Evolutionary conservation across 2,888 invertebrate genomes (phyloP).

Genomic region (Drosophila trichaetosa): DNA sequence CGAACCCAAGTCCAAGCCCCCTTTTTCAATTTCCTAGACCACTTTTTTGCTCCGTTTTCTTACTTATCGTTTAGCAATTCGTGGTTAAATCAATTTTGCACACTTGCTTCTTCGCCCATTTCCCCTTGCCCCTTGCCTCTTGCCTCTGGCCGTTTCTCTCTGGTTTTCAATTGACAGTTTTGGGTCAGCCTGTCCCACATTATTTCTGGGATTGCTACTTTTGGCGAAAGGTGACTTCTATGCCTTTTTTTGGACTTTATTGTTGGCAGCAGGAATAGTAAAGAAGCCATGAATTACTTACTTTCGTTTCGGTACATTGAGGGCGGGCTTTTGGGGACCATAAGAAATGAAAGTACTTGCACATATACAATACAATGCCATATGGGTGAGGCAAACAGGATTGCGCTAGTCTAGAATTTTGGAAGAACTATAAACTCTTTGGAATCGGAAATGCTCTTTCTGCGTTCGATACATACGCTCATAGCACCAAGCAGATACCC

Average conservation of each 20-base stretch:
- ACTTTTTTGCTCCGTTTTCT: slow-evolving; percentile 53
- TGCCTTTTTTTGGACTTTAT: slow-evolving; percentile 44
- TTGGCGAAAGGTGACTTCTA: slow-evolving; percentile 43
- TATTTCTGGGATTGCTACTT: slow-evolving; percentile 6
- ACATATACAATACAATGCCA: neutral
- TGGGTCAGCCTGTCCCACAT: slow-evolving; percentile 52
- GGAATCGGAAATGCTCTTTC: neutral
- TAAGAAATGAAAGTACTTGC: neutral
- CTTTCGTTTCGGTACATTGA: slow-evolving; percentile 24
- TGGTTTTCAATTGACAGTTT: slow-evolving; percentile 64
- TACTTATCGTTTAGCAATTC: slow-evolving; percentile 72
- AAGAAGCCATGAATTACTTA: slow-evolving; percentile 49
- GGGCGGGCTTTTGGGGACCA: neutral
- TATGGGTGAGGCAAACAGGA: no score
- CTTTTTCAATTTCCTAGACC: slow-evolving; percentile 49
- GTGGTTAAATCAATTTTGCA: slow-evolving; percentile 76
- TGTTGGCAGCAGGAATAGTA: slow-evolving; percentile 26
- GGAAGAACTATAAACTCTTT: neutral
- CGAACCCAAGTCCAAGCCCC: slow-evolving; percentile 18
- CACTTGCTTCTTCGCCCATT: slow-evolving; percentile 43
- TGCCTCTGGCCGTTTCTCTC: slow-evolving; percentile 16
- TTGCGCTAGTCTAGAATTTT: neutral
- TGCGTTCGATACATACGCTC: neutral
- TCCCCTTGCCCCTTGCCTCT: neutral
- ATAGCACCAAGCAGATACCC: neutral